Conservation (phyloP, 2,113 vertebrate species). For the Syngnathoides biaculeatus region DNA sequence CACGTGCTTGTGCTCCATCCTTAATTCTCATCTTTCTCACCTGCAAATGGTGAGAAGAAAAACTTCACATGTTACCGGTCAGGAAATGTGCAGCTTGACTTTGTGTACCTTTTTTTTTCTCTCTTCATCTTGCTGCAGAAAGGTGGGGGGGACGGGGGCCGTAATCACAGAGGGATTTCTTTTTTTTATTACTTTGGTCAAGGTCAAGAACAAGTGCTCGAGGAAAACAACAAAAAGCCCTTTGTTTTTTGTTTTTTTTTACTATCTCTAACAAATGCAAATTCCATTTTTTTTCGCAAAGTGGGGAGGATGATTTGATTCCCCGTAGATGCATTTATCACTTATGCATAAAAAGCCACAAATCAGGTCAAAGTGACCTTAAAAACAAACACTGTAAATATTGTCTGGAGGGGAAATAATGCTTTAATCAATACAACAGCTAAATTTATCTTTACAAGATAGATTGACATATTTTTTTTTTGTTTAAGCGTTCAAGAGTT, state of each 20-base stretch:
- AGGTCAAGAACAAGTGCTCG: slow-evolving; percentile 43
- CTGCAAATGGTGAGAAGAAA: slow-evolving; percentile 3
- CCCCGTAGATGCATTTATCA: slow-evolving; percentile 2
- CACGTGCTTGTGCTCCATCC: background rate
- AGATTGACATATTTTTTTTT: background rate
- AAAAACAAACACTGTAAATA: background rate
- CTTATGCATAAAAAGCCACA: slow-evolving; percentile 2
- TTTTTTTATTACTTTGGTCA: slow-evolving; percentile 22
- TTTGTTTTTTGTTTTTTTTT: no score
- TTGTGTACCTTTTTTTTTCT: slow-evolving; percentile 23
- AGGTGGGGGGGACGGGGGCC: slow-evolving; percentile 30
- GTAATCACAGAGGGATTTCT: slow-evolving; percentile 23
- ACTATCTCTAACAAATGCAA: slow-evolving; percentile 30
- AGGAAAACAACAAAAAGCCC: slow-evolving; percentile 9
- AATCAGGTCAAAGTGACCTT: slow-evolving; percentile 1
- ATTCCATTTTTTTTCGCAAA: slow-evolving; percentile 16
- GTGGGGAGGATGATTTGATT: slow-evolving; percentile 15
- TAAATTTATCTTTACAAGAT: background rate
- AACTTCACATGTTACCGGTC: slow-evolving; percentile 6
- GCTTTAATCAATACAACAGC: background rate
- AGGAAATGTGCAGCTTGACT: slow-evolving; percentile 13
- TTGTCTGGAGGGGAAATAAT: background rate
- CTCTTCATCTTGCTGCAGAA: slow-evolving; percentile 16
- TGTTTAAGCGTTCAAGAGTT: background rate
- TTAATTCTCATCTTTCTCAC: background rate